Conservation (phyloP, 1,140 invertebrate genomes). For the Papilio polyxenes region DNA sequence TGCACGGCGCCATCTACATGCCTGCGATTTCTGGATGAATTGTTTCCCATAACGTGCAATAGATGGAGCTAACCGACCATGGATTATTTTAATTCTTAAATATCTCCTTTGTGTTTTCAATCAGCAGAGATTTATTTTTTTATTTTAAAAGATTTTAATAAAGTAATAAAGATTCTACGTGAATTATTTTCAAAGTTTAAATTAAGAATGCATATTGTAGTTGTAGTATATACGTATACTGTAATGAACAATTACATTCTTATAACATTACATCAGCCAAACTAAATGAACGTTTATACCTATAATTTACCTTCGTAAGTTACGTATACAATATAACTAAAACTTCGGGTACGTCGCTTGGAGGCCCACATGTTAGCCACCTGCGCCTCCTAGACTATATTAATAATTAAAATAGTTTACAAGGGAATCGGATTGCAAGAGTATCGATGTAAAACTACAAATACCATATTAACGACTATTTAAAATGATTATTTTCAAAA, state of each 20-base stretch:
- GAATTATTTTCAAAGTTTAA: too few relatives aligned
- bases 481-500: background rate
- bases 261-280: background rate
- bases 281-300: background rate
- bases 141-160: too few relatives aligned
- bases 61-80: background rate
- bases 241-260: background rate
- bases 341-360: background rate
- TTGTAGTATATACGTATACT: too few relatives aligned
- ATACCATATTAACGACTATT: background rate
- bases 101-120: too few relatives aligned
- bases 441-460: background rate
- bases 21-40: background rate
- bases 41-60: background rate
- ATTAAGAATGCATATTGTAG: too few relatives aligned
- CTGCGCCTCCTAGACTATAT: background rate
- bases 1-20: background rate
- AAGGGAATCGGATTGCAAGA: background rate
- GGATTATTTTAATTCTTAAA: background rate
- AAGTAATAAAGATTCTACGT: too few relatives aligned
- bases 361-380: background rate
- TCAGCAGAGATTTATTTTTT: too few relatives aligned
- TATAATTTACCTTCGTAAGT: background rate
- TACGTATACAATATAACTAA: background rate
- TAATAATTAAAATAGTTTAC: background rate